phyloP scores from a whole-genome alignment of 2,113 vertebrate species.

The Pedetes capensis region DNA sequence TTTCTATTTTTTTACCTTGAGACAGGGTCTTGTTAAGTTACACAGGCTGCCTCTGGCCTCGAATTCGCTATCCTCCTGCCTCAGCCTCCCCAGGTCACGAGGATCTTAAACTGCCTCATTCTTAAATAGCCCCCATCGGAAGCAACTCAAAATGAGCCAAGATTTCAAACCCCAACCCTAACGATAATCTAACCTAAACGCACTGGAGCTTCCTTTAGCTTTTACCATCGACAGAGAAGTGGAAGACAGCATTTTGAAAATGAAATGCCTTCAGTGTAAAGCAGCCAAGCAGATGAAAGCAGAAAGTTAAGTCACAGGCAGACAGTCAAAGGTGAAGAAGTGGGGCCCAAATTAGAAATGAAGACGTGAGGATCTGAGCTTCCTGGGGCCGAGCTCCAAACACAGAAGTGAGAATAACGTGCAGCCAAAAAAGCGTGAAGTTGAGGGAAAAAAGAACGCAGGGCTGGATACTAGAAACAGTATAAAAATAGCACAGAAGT shows the following conservation, averaged over 20 bases:
- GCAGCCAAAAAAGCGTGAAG: neutral
- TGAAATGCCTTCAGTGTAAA: neutral
- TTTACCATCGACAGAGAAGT: neutral
- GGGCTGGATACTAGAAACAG: conserved; percentile 59
- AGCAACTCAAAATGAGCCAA: neutral
- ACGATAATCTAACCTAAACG: neutral
- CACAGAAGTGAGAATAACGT: conserved; percentile 20
- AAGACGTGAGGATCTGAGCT: conserved; percentile 55
- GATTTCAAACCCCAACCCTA: neutral
- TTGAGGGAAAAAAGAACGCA: neutral
- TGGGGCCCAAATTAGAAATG: conserved; percentile 20
- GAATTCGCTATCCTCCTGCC: too few relatives aligned
- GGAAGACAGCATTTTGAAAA: neutral
- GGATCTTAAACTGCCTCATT: neutral
- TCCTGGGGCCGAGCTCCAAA: neutral
- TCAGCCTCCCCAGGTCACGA: too few relatives aligned
- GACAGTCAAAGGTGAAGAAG: conserved; percentile 14
- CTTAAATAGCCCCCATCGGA: neutral
- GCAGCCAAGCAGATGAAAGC: neutral
- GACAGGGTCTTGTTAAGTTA: too few relatives aligned
- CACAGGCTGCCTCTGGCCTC: too few relatives aligned
- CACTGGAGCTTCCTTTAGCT: neutral
- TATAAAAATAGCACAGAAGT: conserved; percentile 72
- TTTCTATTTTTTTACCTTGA: too few relatives aligned
- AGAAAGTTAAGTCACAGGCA: conserved; percentile 1